These are phyloP conservation scores for Stegodyphus dumicola DNA, from an alignment of 1,140 invertebrate species.

Conservation along the genomic window DNA sequence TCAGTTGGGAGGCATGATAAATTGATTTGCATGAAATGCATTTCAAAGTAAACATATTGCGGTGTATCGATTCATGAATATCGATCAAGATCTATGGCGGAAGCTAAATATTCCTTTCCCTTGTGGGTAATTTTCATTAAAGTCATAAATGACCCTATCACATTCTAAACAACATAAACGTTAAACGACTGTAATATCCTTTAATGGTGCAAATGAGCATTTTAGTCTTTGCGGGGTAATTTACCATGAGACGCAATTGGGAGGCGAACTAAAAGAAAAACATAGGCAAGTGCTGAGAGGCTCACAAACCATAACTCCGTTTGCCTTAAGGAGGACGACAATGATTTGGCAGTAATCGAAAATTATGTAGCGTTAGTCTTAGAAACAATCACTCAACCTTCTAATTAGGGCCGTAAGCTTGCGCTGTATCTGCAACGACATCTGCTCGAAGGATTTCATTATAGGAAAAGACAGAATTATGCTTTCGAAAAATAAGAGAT, in stretches of 20 bases:
- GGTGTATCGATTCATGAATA: no score
- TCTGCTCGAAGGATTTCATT: constrained; percentile 11
- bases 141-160: constrained; percentile 2
- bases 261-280: background rate
- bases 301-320: background rate
- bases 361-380: constrained; percentile 49
- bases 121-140: constrained; percentile 28
- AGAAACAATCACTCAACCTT: constrained; percentile 44
- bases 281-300: background rate
- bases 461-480: constrained; percentile 7
- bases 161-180: background rate
- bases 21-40: no score
- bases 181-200: constrained; percentile 25
- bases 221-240: constrained; percentile 38
- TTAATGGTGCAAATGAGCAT: constrained; percentile 32
- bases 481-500: background rate
- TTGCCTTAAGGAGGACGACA: constrained; percentile 16
- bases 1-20: no score
- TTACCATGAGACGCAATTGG: background rate
- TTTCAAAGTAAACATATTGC: no score
- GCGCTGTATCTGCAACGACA: constrained; percentile 14
- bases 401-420: constrained; percentile 20
- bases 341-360: constrained; percentile 51
- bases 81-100: background rate
- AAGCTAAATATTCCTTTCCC: constrained; percentile 9